Conservation (phyloP, 2,797 vertebrate species). For the Melopsittacus undulatus region DNA sequence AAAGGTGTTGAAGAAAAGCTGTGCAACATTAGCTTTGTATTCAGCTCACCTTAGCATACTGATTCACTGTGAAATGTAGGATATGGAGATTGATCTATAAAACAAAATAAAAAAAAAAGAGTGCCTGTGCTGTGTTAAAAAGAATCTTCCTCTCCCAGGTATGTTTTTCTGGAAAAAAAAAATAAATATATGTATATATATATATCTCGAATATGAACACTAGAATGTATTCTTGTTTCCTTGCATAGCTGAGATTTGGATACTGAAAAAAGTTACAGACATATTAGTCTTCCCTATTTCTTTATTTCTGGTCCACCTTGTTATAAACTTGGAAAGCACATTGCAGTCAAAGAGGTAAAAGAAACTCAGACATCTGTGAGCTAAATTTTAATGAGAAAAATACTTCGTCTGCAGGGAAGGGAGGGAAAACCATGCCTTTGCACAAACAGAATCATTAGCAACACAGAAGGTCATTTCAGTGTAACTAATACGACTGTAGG, state of each 20-base stretch:
- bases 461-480: neutral
- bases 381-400: conserved; percentile 35
- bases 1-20: conserved; percentile 7
- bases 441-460: conserved; percentile 31
- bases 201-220: neutral
- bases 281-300: neutral
- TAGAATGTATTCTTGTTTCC: neutral
- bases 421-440: neutral
- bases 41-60: neutral
- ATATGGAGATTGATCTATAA: neutral
- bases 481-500: conserved; percentile 23
- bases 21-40: neutral
- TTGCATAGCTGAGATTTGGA: neutral
- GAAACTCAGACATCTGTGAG: neutral
- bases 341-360: conserved; percentile 3
- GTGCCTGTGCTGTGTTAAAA: neutral
- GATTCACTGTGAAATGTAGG: neutral
- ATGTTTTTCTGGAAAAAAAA: neutral
- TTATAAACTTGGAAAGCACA: neutral
- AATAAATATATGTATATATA: neutral
- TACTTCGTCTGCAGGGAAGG: neutral
- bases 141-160: neutral
- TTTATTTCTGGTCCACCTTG: neutral
- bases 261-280: neutral
- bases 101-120: neutral